Base-by-base conservation (phyloP, 1,140 invertebrate species). In the Bradynema listronoti region DNA sequence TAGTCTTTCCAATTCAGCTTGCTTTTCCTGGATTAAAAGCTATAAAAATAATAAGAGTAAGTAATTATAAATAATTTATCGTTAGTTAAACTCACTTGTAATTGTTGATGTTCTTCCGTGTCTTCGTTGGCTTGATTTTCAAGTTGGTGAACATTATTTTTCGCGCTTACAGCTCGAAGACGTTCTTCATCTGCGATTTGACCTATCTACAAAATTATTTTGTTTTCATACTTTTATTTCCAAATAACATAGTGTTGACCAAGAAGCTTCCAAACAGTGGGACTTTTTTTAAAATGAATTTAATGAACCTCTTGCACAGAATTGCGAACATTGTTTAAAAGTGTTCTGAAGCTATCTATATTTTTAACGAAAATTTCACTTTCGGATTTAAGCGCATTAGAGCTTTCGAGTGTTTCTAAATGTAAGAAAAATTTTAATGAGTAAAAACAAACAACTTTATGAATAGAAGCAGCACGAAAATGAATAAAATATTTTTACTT, bases 1-100 rank as follows among this genome's bases (percentile, higher is more conserved):
- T n/a, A 50, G 27, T 19, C 47, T 25, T 25, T 50, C 47, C 47
- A 50, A 29, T 25, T 50, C 47, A 25, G 34, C 34, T 50, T 50
- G 47, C n/a, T 32, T 3, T n/a, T 50, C 47, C 34, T 29, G 16
- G 5, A 50, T 50, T 24, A 50, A 29, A 50, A 50, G 29, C 47
- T 50, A 3, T 30, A 50, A 43, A 43, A 43, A 9, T 22, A 22
- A 3, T 43, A 3, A 27, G 19, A 43, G n/a, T n/a, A n/a, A n/a
- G n/a, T n/a, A n/a, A n/a, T n/a, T 43, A 9, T 22, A 22, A 4
- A 43, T 4, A 29, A 30, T 50, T 50, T 3, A 4, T 50, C 4
- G 4, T 5, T 19, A 25, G 34, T 30, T 19, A 50, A 24, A 3
- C 19, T 3, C 16, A 50, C 47, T n/a, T 50, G 47, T 29, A 50